Conservation (phyloP, 2,888 invertebrate species). For the Hemaris fuciformis region DNA sequence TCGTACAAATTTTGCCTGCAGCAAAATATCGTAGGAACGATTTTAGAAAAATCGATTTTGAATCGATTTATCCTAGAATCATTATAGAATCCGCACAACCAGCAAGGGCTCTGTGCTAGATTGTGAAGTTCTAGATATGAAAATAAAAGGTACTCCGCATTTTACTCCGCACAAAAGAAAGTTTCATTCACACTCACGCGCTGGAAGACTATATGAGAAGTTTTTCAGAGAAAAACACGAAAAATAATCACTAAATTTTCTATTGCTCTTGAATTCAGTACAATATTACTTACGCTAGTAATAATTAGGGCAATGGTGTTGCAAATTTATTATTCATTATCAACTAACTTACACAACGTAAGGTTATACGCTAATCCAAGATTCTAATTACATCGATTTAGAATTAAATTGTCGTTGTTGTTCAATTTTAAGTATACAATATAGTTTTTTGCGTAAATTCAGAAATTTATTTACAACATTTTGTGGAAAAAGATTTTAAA, state of each 20-base stretch:
- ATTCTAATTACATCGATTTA: slow-evolving; percentile 63
- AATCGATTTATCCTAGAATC: slow-evolving; percentile 27
- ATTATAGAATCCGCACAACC: slow-evolving; percentile 55
- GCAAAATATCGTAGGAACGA: slow-evolving; percentile 41
- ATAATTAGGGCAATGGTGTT: slow-evolving; percentile 65
- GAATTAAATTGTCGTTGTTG: slow-evolving; percentile 80
- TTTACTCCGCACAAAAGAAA: slow-evolving; percentile 21
- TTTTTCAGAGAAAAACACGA: slow-evolving; percentile 37
- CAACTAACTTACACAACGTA: slow-evolving; percentile 19
- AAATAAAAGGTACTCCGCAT: slow-evolving; percentile 60
- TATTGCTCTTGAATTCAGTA: slow-evolving; percentile 70
- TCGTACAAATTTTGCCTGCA: slow-evolving; percentile 29
- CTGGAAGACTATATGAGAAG: slow-evolving; percentile 75
- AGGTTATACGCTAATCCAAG: slow-evolving; percentile 2
- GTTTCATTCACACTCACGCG: slow-evolving; percentile 57
- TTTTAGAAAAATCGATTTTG: slow-evolving; percentile 21
- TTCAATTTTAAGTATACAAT: slow-evolving; percentile 45
- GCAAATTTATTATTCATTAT: slow-evolving; percentile 44
- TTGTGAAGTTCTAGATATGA: slow-evolving; percentile 53
- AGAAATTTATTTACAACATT: slow-evolving; percentile 50
- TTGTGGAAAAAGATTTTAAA: slow-evolving; percentile 51
- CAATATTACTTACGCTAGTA: slow-evolving; percentile 44
- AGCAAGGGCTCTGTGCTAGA: slow-evolving; percentile 68
- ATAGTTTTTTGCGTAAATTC: slow-evolving; percentile 33
- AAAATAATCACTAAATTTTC: slow-evolving; percentile 42